Percentiles rank a stretch among this genome's conserved stretches.
phyloP scores from a whole-genome alignment of 2,797 vertebrate species.

The Steatocranus sp. region DNA sequence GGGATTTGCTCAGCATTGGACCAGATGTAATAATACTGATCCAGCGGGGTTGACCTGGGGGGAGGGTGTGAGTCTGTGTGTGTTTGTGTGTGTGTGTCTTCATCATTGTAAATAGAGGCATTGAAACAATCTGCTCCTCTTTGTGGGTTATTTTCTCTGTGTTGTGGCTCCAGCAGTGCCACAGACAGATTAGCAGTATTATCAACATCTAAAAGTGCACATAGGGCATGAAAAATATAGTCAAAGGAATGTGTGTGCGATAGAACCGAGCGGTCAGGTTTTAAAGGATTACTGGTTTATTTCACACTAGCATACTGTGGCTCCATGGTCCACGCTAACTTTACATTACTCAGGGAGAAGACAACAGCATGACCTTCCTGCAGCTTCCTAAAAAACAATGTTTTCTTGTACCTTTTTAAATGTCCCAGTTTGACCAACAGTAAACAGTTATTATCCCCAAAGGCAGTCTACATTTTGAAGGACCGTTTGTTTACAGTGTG shows the following conservation, averaged over 20 bases:
- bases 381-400: neutral
- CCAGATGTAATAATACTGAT: constrained; percentile 40
- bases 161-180: neutral
- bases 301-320: neutral
- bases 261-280: neutral
- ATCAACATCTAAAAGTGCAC: neutral
- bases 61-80: neutral
- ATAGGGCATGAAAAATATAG: neutral
- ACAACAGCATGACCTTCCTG: neutral
- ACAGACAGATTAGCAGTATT: neutral
- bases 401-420: neutral
- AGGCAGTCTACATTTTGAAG: neutral
- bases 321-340: neutral
- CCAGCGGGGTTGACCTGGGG: neutral
- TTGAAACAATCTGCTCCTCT: neutral
- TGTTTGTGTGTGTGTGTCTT: neutral
- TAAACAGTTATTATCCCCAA: neutral
- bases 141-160: neutral
- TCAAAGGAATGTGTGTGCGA: neutral
- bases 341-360: neutral
- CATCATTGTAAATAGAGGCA: neutral
- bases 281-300: neutral
- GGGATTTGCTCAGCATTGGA: constrained; percentile 23
- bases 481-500: neutral
- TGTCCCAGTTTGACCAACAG: neutral